Evolutionary conservation across 1,140 invertebrate genomes (phyloP).

Genomic region (Chrysoperla carnea): DNA sequence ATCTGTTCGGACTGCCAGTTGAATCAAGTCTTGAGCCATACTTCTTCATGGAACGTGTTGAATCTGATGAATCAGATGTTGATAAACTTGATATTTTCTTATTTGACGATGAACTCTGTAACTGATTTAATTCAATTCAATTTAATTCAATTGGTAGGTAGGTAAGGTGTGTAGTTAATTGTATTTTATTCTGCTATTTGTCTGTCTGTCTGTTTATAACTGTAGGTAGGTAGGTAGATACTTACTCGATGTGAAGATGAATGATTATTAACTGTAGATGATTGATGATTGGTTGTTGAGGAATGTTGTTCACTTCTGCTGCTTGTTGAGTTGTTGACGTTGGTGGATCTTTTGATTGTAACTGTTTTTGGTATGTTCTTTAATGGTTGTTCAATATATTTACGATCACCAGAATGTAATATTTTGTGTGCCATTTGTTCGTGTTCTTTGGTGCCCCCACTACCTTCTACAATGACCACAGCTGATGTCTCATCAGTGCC

Average conservation of each 20-base stretch:
- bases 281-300: constrained; percentile 4
- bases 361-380: constrained; percentile 57
- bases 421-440: constrained; percentile 66
- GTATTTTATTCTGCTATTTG: too few species aligned
- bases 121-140: too few species aligned
- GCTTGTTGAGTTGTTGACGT: constrained; percentile 7
- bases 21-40: constrained; percentile 58
- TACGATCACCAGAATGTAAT: constrained; percentile 71
- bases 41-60: constrained; percentile 40
- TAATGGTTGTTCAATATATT: constrained; percentile 62
- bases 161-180: too few species aligned
- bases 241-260: constrained; percentile 9
- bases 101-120: constrained; percentile 7
- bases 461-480: constrained; percentile 94
- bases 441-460: constrained; percentile 57
- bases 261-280: constrained; percentile 10
- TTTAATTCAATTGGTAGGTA: too few species aligned
- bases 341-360: constrained; percentile 35
- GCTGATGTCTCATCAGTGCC: constrained; percentile 90
- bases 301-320: constrained; percentile 10
- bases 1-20: constrained; percentile 55
- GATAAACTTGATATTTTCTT: constrained; percentile 11
- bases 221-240: neutral
- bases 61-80: constrained; percentile 15
- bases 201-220: too few species aligned